These are phyloP conservation scores for Kryptolebias marmoratus DNA, from an alignment of 2,113 vertebrate genomes.

Conservation along the genomic window DNA sequence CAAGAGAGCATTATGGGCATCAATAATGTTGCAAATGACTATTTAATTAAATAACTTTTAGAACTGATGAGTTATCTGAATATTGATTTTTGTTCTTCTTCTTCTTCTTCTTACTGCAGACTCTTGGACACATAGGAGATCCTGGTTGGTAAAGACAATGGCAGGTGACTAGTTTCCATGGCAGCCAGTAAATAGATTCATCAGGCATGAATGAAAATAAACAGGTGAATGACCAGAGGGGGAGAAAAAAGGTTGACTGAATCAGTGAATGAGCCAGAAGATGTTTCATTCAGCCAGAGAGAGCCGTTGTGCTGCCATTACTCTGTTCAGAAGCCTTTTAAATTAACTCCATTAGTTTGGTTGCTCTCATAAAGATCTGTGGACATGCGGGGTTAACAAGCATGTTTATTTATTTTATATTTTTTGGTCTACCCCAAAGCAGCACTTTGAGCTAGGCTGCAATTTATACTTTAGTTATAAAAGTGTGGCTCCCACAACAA, in stretches of 20 bases:
- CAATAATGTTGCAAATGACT: not conserved
- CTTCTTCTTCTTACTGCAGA: slow-evolving; percentile 9
- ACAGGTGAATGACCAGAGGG: slow-evolving; percentile 51
- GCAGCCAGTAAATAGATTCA: slow-evolving; percentile 68
- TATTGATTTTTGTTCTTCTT: not conserved
- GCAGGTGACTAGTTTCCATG: slow-evolving; percentile 72
- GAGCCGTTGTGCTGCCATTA: not conserved
- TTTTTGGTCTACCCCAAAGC: too few relatives aligned
- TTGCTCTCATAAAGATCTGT: not conserved
- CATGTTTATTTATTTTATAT: too few relatives aligned
- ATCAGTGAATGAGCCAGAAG: slow-evolving; percentile 5
- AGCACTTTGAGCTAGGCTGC: too few relatives aligned
- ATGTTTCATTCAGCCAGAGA: slow-evolving; percentile 13
- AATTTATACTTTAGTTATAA: too few relatives aligned
- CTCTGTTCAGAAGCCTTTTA: not conserved
- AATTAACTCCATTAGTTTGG: not conserved
- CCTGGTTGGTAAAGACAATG: slow-evolving; percentile 61
- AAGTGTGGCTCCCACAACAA: too few relatives aligned
- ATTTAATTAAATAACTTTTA: not conserved
- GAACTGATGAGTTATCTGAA: not conserved
- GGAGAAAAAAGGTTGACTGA: slow-evolving; percentile 18
- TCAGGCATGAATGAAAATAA: slow-evolving; percentile 64
- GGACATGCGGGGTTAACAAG: not conserved
- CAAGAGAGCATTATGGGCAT: not conserved
- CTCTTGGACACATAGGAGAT: slow-evolving; percentile 41